Base-by-base conservation (phyloP, 2,888 invertebrate species). In the Osmoderma eremita region DNA sequence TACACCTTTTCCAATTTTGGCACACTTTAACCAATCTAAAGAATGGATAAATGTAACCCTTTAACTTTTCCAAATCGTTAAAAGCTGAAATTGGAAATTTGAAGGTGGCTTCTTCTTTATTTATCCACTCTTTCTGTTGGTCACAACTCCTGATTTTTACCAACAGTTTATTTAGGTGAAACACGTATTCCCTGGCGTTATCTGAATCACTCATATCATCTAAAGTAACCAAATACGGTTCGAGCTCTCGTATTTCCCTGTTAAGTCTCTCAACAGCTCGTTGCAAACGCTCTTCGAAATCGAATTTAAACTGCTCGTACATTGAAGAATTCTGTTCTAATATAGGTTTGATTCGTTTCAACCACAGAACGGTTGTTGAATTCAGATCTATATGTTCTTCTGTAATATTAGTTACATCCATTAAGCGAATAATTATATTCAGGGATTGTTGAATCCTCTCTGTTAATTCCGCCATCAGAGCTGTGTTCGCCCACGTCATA, bases 51-150 rank as follows among this genome's bases (percentile, higher is more conserved):
- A 92, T 84, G 74, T 87, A 88, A 15, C 87, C 86, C 76, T 91
- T 91, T 41, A 96, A 83, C 74, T 94, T 92, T 70, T 91, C 91
- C 61, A 96, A 86, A 65, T 91, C 91, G 0, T 91, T 88, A 83
- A 93, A 97, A 13, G 83, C 81, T 0, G 92, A 89, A 54, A 89
- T 79, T 1, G 92, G 91, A 78, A 94, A 92, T 78, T 95, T 94
- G 76, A 96, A 92, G 10, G 95, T 88, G 3, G 84, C 83, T 83
- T 97, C 96, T 84, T 97, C 97, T 73, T 90, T 88, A 81, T 97
- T 95, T 58, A 97, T 95, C 94, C 94, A 95, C 3, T 83, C 80
- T 15, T 94, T 91, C 72, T 91, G 86, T 72, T 90, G 88, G 74
- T 92, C 90, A 75, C 94, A 91, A 17, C 89, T 89, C 67, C 88